Percentiles rank a stretch among this genome's conserved stretches.
Conservation (phyloP, 1,140 invertebrate genomes). For the Adelges cooleyi region DNA sequence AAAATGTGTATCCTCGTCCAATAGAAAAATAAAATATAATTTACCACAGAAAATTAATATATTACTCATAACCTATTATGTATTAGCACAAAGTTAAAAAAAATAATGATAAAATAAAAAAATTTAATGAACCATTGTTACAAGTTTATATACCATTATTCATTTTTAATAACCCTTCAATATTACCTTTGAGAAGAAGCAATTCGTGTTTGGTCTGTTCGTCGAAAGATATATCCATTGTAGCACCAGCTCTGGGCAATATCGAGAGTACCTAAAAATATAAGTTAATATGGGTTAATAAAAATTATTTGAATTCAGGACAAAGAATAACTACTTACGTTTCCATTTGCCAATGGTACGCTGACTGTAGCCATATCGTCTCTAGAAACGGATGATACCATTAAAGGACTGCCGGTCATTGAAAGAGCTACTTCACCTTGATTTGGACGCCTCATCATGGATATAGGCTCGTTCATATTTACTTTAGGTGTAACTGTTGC, state of each 20-base stretch:
- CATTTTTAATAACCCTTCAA: background rate
- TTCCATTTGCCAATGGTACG: slow-evolving; percentile 30
- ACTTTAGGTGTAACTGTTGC: slow-evolving; percentile 35
- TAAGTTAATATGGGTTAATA: background rate
- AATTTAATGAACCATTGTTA: no score
- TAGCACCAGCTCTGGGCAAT: slow-evolving; percentile 1
- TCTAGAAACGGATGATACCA: slow-evolving; percentile 40
- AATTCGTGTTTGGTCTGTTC: slow-evolving; percentile 15
- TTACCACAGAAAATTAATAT: no score
- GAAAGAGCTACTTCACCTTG: slow-evolving; percentile 54
- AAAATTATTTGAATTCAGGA: no score
- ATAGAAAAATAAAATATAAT: no score
- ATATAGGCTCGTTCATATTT: slow-evolving; percentile 47
- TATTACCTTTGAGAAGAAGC: slow-evolving; percentile 10
- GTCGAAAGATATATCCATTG: slow-evolving; percentile 14
- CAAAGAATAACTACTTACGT: slow-evolving; percentile 1
- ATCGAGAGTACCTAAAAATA: slow-evolving; percentile 6
- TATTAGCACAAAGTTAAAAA: no score
- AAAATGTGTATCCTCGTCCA: no score
- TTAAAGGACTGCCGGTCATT: slow-evolving; percentile 51
- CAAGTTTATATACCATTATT: background rate
- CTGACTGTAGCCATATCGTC: slow-evolving; percentile 29
- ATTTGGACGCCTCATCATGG: slow-evolving; percentile 47
- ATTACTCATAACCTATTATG: no score
- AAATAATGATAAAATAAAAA: no score